These are phyloP conservation scores for Ephestia elutella DNA, from an alignment of 1,140 invertebrate species.

Conservation along the genomic window DNA sequence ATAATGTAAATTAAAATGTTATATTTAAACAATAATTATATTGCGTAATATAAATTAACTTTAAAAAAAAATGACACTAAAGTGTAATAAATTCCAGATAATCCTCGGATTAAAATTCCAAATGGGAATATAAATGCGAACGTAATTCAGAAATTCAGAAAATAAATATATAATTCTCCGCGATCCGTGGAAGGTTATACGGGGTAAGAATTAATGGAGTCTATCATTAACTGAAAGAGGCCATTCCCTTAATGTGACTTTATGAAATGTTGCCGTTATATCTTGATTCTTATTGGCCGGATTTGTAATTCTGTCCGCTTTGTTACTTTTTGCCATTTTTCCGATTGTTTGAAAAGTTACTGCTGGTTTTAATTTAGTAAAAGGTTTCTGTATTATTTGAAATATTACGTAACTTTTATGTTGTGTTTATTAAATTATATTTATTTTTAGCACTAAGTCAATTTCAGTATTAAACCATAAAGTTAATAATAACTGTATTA, in stretches of 20 bases:
- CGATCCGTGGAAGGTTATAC: slow-evolving; percentile 4
- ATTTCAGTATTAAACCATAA: too few species aligned
- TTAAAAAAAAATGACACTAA: too few species aligned
- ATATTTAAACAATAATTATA: too few species aligned
- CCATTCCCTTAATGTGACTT: slow-evolving; percentile 23
- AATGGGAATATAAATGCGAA: background rate
- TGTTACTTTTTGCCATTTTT: background rate
- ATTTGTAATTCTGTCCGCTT: slow-evolving; percentile 2
- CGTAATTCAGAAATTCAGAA: background rate
- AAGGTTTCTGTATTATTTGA: too few species aligned
- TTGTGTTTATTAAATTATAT: too few species aligned
- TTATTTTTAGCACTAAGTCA: too few species aligned
- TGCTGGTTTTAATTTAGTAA: too few species aligned
- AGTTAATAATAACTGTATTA: too few species aligned
- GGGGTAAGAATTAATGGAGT: slow-evolving; percentile 24
- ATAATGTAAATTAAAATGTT: too few species aligned
- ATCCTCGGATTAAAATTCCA: background rate
- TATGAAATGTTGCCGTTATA: slow-evolving; percentile 23
- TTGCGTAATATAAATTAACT: background rate
- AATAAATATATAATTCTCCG: slow-evolving; percentile 3
- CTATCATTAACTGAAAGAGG: slow-evolving; percentile 25
- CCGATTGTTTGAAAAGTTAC: background rate
- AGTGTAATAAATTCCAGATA: background rate
- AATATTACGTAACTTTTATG: too few species aligned
- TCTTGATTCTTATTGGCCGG: slow-evolving; percentile 11